Base-by-base conservation (phyloP, 2,797 vertebrate species). In the Esox lucius region DNA sequence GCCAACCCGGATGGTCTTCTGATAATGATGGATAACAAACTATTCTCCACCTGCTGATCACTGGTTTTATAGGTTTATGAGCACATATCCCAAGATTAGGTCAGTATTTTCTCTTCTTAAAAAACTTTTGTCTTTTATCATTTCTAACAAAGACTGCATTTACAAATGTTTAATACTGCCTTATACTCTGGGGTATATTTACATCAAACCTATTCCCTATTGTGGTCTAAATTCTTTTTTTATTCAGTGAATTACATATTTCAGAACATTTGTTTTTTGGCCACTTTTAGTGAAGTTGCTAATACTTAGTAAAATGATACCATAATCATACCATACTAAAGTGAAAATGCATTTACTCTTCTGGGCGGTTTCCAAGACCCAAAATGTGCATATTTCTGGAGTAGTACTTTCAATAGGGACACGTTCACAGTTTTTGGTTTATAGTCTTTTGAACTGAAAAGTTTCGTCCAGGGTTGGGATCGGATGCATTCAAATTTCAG, bases 71-170 rank as follows among this genome's bases (percentile, higher is more conserved):
- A 0, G 16, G 16, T 70, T 78, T 74, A 24, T 75, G 9, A 33
- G 26, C 15, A 61, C 5, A n/a, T 22, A 17, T 71, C 22, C 4
- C 35, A 7, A 75, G 4, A 62, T 3, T 79, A 86, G 89, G 90
- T 91, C 85, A 87, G 83, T 77, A 1, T 22, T 26, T 71, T 72
- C 71, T 42, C 51, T 22, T 19, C 66, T 9, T 66, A 16, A 65
- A 33, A 33, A 65, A 8, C 16, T 31, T 1, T 26, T 16, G 4
- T 64, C 26, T 65, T 33, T 31, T 16, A 8, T 11, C 0, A 19
- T 35, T 9, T 61, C 22, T 13, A 61, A 4, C 56, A 61, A 59
- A n/a, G 53, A 61, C 56, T 61, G 56, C 56, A 24, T 61, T 61
- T 12, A 61, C 22, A 61, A 61, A 61, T 61, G 11, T 6, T 13